phyloP scores from a whole-genome alignment of 2,888 invertebrate genomes.

The Eupeodes latifasciatus region DNA sequence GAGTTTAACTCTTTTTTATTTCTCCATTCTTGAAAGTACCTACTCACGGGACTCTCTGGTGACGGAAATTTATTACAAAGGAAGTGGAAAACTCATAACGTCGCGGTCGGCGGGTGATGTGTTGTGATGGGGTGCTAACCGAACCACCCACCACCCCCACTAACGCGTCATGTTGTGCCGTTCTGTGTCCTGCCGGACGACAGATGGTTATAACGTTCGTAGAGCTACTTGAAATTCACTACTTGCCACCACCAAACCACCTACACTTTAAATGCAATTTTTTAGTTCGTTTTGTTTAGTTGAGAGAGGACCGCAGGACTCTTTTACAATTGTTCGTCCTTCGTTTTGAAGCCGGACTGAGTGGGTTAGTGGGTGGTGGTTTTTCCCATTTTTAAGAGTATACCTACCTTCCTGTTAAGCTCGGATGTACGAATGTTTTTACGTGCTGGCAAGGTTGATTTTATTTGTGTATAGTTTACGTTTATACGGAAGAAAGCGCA shows the following conservation, averaged over 20 bases:
- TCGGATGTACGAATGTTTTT: too few relatives aligned
- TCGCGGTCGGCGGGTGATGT: background rate
- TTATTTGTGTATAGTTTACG: background rate
- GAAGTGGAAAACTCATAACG: constrained; percentile 49
- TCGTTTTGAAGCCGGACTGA: constrained; percentile 3
- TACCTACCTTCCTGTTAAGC: background rate
- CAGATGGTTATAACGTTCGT: constrained; percentile 1
- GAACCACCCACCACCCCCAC: background rate
- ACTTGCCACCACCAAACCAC: constrained; percentile 33
- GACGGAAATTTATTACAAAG: constrained; percentile 58
- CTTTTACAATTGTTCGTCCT: constrained; percentile 24
- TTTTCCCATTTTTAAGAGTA: background rate
- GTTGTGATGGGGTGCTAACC: background rate
- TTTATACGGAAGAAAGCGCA: background rate
- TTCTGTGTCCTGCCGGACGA: background rate
- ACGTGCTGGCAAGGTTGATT: background rate
- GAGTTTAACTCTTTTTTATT: constrained; percentile 12
- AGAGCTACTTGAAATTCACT: constrained; percentile 50
- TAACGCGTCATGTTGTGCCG: background rate
- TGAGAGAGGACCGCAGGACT: constrained; percentile 6
- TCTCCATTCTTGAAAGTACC: constrained; percentile 29
- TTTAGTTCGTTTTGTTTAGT: background rate
- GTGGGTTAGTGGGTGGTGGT: background rate
- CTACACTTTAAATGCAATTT: constrained; percentile 15
- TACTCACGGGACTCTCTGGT: constrained; percentile 40